Percentiles rank a stretch among this genome's conserved stretches.
Conservation (phyloP, 2,888 invertebrate genomes). For the Stenurella melanura region DNA sequence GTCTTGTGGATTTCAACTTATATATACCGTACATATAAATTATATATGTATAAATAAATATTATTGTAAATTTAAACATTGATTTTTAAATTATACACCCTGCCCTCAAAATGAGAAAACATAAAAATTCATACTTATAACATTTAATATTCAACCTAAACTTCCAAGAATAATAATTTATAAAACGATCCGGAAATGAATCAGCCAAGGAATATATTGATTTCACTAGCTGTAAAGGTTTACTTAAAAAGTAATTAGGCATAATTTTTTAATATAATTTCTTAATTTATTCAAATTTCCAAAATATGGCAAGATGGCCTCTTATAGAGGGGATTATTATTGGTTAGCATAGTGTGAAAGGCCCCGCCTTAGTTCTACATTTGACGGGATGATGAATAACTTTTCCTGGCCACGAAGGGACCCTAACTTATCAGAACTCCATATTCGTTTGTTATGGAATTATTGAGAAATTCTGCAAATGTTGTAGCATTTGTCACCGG, state of each 20-base stretch:
- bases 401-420: conserved; percentile 71
- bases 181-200: neutral
- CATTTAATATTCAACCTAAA: neutral
- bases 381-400: conserved; percentile 78
- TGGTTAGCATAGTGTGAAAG: conserved; percentile 77
- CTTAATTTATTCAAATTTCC: conserved; percentile 48
- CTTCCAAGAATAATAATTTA: no score
- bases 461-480: conserved; percentile 31
- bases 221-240: neutral
- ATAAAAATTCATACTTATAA: neutral
- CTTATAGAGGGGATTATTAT: conserved; percentile 77
- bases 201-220: neutral
- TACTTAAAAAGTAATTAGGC: conserved; percentile 11
- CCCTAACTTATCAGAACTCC: conserved; percentile 57
- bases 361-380: conserved; percentile 77
- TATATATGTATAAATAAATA: conserved; percentile 74
- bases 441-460: conserved; percentile 48
- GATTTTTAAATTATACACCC: conserved; percentile 46
- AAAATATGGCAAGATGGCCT: conserved; percentile 75
- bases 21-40: conserved; percentile 73
- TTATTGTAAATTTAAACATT: conserved; percentile 70
- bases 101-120: neutral
- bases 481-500: conserved; percentile 25
- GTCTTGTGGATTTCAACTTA: conserved; percentile 74
- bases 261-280: conserved; percentile 33